Conservation (phyloP, 2,888 invertebrate genomes). For the Cryptophagus acutangulus region DNA sequence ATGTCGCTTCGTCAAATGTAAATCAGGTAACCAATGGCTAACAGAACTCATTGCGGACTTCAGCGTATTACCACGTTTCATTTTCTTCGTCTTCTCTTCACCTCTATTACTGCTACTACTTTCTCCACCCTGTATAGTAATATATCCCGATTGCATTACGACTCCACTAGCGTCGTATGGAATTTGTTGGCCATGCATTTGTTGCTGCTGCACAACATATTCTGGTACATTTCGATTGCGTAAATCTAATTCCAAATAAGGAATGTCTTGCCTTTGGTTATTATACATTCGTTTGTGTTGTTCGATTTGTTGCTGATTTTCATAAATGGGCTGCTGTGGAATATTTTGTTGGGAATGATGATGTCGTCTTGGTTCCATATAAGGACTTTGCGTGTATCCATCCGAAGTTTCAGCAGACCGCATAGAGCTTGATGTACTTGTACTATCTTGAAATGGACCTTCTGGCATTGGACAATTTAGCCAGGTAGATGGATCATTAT, state of each 20-base stretch:
- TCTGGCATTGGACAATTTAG: constrained; percentile 38
- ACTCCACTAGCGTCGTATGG: constrained; percentile 55
- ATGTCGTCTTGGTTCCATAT: constrained; percentile 37
- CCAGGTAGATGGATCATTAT: constrained; percentile 58
- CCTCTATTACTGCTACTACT: constrained; percentile 51
- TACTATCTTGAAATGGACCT: constrained; percentile 51
- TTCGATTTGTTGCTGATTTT: constrained; percentile 38
- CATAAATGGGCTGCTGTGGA: constrained; percentile 36
- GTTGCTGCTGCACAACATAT: constrained; percentile 44
- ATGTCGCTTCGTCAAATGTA: constrained; percentile 71
- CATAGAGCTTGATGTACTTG: constrained; percentile 58
- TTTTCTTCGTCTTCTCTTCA: constrained; percentile 59
- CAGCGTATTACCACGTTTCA: constrained; percentile 61
- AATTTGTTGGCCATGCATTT: constrained; percentile 33
- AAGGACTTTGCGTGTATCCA: constrained; percentile 49
- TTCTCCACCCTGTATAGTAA: constrained; percentile 58
- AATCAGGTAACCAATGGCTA: constrained; percentile 75
- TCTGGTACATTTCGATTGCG: constrained; percentile 54
- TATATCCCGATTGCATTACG: constrained; percentile 74
- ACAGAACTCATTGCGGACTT: constrained; percentile 78
- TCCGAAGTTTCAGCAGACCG: constrained; percentile 56
- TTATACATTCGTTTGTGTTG: constrained; percentile 38
- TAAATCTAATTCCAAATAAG: constrained; percentile 47
- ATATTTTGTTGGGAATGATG: constrained; percentile 26
- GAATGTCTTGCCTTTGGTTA: constrained; percentile 46